Evolutionary conservation across 37 sponge, comb jelly and placozoan species (phyloP), one percentile per base, ranked within the genome.

Genomic region (Hormiphora californensis): DNA sequence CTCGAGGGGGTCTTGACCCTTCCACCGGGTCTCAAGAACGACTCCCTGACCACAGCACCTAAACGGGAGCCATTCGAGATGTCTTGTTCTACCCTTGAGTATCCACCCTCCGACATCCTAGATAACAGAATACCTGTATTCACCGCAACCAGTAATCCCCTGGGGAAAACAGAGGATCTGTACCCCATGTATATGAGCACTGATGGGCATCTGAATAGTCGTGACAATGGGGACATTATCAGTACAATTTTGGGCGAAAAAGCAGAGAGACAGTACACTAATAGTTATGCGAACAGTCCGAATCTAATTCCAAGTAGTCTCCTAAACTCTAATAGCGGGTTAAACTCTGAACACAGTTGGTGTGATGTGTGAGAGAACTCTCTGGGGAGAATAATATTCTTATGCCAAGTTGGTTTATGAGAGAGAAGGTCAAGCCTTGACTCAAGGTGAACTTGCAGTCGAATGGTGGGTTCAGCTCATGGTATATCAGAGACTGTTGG

Each of bases 1-100:
- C 38, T 73, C 5, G 17, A 73, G 15, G 81, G 81, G 27, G 43
- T 73, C 81, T 73, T 46, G n/a, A 73, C 81, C 27, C 81, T 73
- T 28, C 81, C 81, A n/a, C n/a, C n/a, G 46, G 46, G 25, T 22
- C 81, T 73, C 81, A 73, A 73, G 25, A 43, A 73, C 81, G 81
- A 73, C 81, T 73, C 81, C 38, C 81, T 73, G 25, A 73, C 81
- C n/a, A 32, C 81, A 3, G 21, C n/a, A 15, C 36, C 81, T 1
- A 7, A 17, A 12, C 59, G 28, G 28, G 3, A 19, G 28, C 59
- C 81, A 43, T 19, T 73, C 39, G 81, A 73, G 46, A 73, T 73
- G 39, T 73, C 81, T n/a, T 73, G 35, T 28, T 27, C 81, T 5
- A 73, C 81, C 27, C 81, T 73, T 1, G 81, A 73, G 28, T 43